Conservation (phyloP, 1,140 invertebrate species). For the Drosophila setifemur region DNA sequence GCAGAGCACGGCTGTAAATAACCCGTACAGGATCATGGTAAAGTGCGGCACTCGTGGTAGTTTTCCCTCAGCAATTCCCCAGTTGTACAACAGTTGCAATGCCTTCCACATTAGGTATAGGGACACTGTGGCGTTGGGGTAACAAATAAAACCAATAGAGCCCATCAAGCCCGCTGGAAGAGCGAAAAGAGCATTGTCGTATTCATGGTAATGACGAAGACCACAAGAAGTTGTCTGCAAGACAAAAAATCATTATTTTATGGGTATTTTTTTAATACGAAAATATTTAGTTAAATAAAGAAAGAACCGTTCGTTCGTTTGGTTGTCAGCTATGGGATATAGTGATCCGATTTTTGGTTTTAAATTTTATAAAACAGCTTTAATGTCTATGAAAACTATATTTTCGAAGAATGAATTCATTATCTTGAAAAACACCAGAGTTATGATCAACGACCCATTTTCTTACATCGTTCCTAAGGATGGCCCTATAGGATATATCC, state of each 20-base stretch:
- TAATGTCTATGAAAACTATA: too few relatives aligned
- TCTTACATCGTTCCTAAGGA: too few relatives aligned
- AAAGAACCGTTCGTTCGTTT: too few relatives aligned
- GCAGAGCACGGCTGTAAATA: conserved; percentile 90
- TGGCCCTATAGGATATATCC: too few relatives aligned
- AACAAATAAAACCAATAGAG: conserved; percentile 85
- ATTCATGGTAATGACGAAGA: conserved; percentile 83
- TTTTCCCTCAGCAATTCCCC: conserved; percentile 84
- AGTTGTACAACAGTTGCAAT: conserved; percentile 86
- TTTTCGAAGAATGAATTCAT: too few relatives aligned
- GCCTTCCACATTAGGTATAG: conserved; percentile 88
- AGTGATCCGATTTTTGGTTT: too few relatives aligned
- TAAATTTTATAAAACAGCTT: too few relatives aligned
- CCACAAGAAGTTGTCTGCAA: conserved; percentile 84
- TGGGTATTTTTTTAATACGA: too few relatives aligned
- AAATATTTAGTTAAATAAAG: too few relatives aligned
- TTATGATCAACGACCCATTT: too few relatives aligned
- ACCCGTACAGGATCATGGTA: conserved; percentile 87
- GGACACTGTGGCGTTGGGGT: conserved; percentile 86
- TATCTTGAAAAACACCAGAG: too few relatives aligned
- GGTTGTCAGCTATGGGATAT: too few relatives aligned
- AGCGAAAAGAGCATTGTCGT: conserved; percentile 84
- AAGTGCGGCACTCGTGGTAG: conserved; percentile 86
- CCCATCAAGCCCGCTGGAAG: conserved; percentile 86
- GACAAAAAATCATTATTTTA: not conserved